Percentiles rank a stretch among this genome's conserved stretches.
Evolutionary conservation across 2,888 invertebrate species (phyloP).

Genomic region (Drosophila vallismaia): DNA sequence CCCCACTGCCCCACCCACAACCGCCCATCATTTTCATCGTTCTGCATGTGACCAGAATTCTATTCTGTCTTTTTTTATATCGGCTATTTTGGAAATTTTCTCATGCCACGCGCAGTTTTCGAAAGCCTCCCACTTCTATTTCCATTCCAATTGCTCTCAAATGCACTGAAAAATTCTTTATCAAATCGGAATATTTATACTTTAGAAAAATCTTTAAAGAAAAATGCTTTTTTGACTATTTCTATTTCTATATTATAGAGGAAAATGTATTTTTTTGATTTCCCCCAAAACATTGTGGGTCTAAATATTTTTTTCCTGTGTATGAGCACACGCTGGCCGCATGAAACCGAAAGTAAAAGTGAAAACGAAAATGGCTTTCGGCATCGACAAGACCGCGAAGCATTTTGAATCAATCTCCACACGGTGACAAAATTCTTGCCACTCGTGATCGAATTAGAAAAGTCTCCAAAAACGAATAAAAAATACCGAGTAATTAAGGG

Average conservation of each 20-base stretch:
- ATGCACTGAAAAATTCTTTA: neutral
- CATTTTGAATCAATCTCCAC: conserved; percentile 72
- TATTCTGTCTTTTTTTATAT: conserved; percentile 36
- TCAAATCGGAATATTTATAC: neutral
- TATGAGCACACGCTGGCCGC: conserved; percentile 25
- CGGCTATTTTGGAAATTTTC: conserved; percentile 38
- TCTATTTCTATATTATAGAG: no score
- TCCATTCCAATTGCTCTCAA: conserved; percentile 5
- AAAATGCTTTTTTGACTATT: no score
- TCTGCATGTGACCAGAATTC: conserved; percentile 50
- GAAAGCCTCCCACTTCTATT: conserved; percentile 27
- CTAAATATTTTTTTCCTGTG: conserved; percentile 7
- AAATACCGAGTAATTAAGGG: no score
- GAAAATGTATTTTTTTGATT: neutral
- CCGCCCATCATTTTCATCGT: conserved; percentile 19
- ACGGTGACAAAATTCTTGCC: conserved; percentile 74
- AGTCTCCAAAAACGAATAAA: no score
- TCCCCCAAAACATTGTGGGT: neutral
- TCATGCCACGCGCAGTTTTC: conserved; percentile 43
- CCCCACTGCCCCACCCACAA: neutral
- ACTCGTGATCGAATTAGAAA: conserved; percentile 39
- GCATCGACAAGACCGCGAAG: conserved; percentile 42
- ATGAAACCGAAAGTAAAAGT: conserved; percentile 37
- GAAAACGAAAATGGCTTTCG: conserved; percentile 43
- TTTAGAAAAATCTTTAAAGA: neutral